Conservation (phyloP, 2,888 invertebrate genomes). For the Thysanoteuthis rhombus region DNA sequence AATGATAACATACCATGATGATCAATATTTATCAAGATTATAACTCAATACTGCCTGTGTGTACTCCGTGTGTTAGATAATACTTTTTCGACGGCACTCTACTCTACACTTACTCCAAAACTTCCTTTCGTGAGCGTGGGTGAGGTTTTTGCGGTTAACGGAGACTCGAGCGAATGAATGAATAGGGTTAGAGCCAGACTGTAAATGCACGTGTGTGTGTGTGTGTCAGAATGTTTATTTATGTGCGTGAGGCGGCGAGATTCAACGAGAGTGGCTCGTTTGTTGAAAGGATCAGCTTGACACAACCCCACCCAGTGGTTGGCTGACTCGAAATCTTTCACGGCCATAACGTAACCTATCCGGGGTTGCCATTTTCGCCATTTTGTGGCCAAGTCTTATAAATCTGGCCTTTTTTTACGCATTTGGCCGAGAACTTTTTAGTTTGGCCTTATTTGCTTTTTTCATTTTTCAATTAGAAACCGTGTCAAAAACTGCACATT, state of each 20-base stretch:
- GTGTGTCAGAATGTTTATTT: neutral
- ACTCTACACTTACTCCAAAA: neutral
- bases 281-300: neutral
- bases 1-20: neutral
- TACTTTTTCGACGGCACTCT: neutral
- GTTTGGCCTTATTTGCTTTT: no score
- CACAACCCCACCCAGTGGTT: neutral
- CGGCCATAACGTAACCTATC: neutral
- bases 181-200: neutral
- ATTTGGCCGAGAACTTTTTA: no score
- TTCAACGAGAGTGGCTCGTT: neutral
- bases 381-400: no score
- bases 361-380: no score
- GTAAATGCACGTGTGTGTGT: neutral
- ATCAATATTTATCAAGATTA: neutral
- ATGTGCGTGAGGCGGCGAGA: neutral
- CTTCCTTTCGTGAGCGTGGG: neutral
- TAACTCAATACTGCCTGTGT: neutral
- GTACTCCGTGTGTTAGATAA: neutral
- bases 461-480: no score
- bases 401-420: no score
- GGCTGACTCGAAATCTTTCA: neutral
- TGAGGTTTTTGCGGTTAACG: neutral
- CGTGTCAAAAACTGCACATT: no score
- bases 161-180: neutral